These are phyloP conservation scores for Mormyrus iriodes DNA, from an alignment of 2,113 vertebrate species.

Conservation along the genomic window DNA sequence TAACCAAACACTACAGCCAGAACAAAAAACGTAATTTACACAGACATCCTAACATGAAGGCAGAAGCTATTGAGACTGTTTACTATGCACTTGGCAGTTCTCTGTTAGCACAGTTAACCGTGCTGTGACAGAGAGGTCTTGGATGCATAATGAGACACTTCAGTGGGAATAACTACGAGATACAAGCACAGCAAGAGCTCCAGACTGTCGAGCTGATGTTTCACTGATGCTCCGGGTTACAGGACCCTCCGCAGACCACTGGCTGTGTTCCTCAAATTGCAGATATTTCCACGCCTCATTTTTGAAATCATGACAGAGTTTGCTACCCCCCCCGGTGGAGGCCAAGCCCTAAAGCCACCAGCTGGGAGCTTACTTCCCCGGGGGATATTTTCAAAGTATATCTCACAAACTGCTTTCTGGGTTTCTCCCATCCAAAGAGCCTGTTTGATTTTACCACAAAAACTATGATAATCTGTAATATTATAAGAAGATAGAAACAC, in stretches of 20 bases:
- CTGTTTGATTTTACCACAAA: not conserved
- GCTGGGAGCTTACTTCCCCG: not conserved
- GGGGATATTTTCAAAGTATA: not conserved
- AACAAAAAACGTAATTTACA: not conserved
- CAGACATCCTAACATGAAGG: not conserved
- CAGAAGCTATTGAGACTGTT: not conserved
- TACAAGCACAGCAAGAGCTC: not conserved
- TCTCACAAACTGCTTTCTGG: not conserved
- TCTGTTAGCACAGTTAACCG: not conserved
- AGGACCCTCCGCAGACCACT: not conserved
- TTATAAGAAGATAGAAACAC: not conserved
- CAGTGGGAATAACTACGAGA: constrained; percentile 14
- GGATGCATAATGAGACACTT: constrained; percentile 44
- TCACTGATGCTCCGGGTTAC: constrained; percentile 29
- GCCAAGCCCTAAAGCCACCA: not conserved
- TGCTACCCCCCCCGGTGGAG: not conserved
- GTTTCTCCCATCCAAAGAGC: not conserved
- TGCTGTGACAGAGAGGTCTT: constrained; percentile 7
- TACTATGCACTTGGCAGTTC: not conserved
- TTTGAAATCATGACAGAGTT: not conserved
- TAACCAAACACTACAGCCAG: not conserved
- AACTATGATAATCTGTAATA: not conserved
- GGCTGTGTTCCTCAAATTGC: not conserved
- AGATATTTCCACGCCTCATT: not conserved
- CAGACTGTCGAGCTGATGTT: not conserved